Percentiles rank a stretch among this genome's conserved stretches.
Evolutionary conservation across 2,113 vertebrate species (phyloP).

Genomic region (Hystrix cristata): DNA sequence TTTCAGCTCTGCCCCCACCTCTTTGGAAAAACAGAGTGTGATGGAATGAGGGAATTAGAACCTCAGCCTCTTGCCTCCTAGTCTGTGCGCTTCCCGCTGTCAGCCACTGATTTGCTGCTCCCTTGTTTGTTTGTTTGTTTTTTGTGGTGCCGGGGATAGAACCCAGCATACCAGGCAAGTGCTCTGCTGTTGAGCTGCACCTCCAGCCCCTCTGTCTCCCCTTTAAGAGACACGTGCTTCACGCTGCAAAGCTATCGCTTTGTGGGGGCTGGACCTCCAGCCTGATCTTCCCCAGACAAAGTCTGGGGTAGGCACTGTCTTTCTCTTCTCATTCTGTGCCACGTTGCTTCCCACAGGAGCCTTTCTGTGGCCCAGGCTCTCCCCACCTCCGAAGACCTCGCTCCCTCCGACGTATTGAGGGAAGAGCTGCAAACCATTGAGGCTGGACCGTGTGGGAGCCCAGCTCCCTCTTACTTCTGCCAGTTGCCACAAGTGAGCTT

Average conservation of each 20-base stretch:
- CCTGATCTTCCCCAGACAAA: not conserved
- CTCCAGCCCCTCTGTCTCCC: not conserved
- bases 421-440: not conserved
- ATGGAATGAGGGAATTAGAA: not conserved
- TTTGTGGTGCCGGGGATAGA: not conserved
- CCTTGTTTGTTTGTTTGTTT: not conserved
- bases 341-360: not conserved
- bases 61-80: not conserved
- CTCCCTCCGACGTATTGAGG: not conserved
- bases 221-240: not conserved
- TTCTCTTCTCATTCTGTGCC: not conserved
- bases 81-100: accelerated
- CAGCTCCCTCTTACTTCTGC: not conserved
- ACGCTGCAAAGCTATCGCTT: not conserved
- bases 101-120: not conserved
- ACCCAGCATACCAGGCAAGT: not conserved
- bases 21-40: not conserved
- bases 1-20: too few species aligned
- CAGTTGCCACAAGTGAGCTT: not conserved
- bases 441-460: not conserved
- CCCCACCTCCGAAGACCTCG: not conserved
- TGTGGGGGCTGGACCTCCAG: not conserved
- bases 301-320: not conserved
- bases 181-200: not conserved
- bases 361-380: not conserved